These are phyloP conservation scores for Toxotes jaculatrix DNA, from an alignment of 2,113 vertebrate species.

Conservation along the genomic window DNA sequence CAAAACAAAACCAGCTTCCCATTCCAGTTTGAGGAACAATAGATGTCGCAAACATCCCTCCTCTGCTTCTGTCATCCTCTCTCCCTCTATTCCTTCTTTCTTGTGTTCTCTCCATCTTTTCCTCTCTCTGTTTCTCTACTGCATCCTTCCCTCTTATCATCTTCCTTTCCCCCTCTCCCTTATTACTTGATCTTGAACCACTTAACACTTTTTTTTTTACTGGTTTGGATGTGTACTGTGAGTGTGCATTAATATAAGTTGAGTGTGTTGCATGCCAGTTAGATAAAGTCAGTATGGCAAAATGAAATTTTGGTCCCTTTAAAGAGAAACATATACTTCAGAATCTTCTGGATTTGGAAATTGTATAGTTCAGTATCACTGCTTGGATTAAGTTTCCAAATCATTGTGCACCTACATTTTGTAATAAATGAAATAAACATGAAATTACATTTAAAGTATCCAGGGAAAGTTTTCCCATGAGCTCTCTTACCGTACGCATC, in stretches of 20 bases:
- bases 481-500: slow-evolving; percentile 46
- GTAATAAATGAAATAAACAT: slow-evolving; percentile 38
- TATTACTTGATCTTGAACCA: not conserved
- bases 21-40: slow-evolving; percentile 75
- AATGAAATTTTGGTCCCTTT: not conserved
- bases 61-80: slow-evolving; percentile 35
- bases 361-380: not conserved
- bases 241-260: not conserved
- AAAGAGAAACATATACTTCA: not conserved
- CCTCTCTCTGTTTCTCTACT: slow-evolving; percentile 3
- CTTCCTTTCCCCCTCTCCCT: not conserved
- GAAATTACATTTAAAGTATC: slow-evolving; percentile 20
- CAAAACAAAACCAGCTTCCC: slow-evolving; percentile 76
- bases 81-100: slow-evolving; percentile 17
- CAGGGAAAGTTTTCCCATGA: slow-evolving; percentile 43
- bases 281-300: not conserved
- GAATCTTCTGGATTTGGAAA: not conserved
- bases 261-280: not conserved
- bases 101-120: slow-evolving; percentile 23
- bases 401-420: slow-evolving; percentile 26
- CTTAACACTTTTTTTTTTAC: not conserved
- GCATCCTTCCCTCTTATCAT: not conserved
- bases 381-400: slow-evolving; percentile 1
- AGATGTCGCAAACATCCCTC: slow-evolving; percentile 47
- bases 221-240: not conserved